Conservation (phyloP, 2,888 invertebrate species). For the Dryocosmus kuriphilus region DNA sequence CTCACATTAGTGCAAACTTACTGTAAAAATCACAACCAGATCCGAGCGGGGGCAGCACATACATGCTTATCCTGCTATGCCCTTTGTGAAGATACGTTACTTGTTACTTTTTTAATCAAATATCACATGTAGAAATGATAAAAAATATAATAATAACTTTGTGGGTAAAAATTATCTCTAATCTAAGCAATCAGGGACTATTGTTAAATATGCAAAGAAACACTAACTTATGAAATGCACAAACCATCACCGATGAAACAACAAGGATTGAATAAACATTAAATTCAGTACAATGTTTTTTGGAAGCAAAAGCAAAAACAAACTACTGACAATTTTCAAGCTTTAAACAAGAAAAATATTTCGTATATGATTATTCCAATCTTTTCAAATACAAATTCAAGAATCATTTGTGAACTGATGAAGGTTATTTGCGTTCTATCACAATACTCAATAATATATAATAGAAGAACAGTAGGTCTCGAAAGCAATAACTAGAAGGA, state of each 20-base stretch:
- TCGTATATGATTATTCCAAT: not conserved
- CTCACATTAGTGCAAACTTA: too few species aligned
- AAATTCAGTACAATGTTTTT: slow-evolving; percentile 59
- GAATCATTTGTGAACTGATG: not conserved
- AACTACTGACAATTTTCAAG: not conserved
- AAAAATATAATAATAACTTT: too few species aligned
- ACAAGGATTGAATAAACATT: slow-evolving; percentile 52
- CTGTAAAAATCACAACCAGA: too few species aligned
- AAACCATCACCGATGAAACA: slow-evolving; percentile 65
- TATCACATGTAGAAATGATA: too few species aligned
- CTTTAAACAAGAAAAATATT: not conserved
- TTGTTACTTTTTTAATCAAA: too few species aligned
- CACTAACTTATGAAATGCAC: slow-evolving; percentile 67
- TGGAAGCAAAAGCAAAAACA: slow-evolving; percentile 54
- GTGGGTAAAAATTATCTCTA: slow-evolving; percentile 39
- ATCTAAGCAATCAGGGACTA: slow-evolving; percentile 52
- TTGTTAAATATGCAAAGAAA: slow-evolving; percentile 60
- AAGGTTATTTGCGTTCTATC: not conserved
- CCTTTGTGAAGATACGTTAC: too few species aligned
- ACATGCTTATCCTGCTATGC: too few species aligned
- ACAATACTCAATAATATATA: not conserved
- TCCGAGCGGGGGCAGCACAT: too few species aligned
- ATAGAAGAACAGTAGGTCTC: not conserved
- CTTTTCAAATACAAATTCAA: not conserved
- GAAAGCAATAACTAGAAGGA: not conserved